These are phyloP conservation scores for Nixonia krombeini DNA, from an alignment of 1,140 invertebrate genomes.

Conservation along the genomic window DNA sequence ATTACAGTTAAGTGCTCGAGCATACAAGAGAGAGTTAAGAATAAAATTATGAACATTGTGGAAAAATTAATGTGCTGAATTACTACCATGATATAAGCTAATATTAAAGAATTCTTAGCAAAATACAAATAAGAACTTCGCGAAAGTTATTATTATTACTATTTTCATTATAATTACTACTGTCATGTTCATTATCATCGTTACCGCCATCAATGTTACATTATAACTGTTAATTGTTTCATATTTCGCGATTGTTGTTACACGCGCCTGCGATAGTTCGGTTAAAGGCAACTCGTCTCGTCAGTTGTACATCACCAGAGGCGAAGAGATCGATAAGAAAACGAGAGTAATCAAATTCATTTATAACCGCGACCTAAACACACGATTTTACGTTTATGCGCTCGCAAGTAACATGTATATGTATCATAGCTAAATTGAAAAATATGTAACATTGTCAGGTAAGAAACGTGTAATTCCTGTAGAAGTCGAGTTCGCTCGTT, in stretches of 20 bases:
- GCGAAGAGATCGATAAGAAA: slow-evolving; percentile 32
- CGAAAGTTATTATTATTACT: slow-evolving; percentile 31
- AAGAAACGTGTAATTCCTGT: slow-evolving; percentile 43
- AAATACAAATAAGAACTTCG: slow-evolving; percentile 15
- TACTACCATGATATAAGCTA: neutral
- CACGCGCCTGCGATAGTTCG: slow-evolving; percentile 25
- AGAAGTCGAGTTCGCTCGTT: slow-evolving; percentile 35
- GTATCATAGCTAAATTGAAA: slow-evolving; percentile 37
- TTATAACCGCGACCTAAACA: slow-evolving; percentile 33
- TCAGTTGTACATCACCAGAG: slow-evolving; percentile 25
- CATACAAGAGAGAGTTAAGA: slow-evolving; percentile 1
- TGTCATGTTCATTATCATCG: no score
- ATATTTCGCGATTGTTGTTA: slow-evolving; percentile 34
- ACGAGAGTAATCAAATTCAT: slow-evolving; percentile 31
- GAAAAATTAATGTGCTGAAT: slow-evolving; percentile 25
- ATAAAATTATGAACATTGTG: slow-evolving; percentile 19
- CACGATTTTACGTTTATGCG: slow-evolving; percentile 35
- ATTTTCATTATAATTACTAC: slow-evolving; percentile 33
- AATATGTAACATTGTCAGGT: slow-evolving; percentile 41
- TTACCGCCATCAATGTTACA: no score
- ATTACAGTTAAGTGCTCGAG: slow-evolving; percentile 36
- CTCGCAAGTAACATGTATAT: slow-evolving; percentile 38
- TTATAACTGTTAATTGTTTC: neutral
- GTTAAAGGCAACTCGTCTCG: slow-evolving; percentile 28
- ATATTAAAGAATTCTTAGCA: slow-evolving; percentile 22